Evolutionary conservation across 2,113 vertebrate species (phyloP), one percentile per base, ranked within the genome.

Genomic region (Vimba vimba): DNA sequence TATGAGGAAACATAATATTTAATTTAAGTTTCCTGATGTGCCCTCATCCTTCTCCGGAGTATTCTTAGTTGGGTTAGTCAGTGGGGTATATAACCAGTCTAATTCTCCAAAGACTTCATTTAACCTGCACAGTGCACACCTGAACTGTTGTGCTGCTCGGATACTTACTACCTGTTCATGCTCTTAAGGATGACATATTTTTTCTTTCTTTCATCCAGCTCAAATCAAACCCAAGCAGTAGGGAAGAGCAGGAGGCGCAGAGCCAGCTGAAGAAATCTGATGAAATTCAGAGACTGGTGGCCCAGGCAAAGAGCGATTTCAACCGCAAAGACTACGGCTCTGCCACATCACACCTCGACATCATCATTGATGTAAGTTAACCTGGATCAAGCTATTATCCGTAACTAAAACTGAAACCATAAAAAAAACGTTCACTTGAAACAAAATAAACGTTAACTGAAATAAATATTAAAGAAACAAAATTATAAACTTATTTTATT

Each of bases 161-260:
- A 21, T 79, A 39, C 25, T 21, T 23, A 23, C 8, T 81, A 39
- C n/a, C 39, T 64, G 6, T 66, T 77, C 9, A 77, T 60, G 10
- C 17, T 39, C n/a, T 55, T 19, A 77, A 33, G 27, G 25, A 52
- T 81, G 27, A 39, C 71, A 86, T 36, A 1, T 73, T 9, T 52
- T 25, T 27, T 55, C 17, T 83, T 66, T 21, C 90, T 86, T 27
- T 77, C 59, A 91, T 92, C 80, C 86, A 99, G 98, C 95, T 99
- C 82, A 97, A 97, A 90, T 97, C 97, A 82, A 97, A 92, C 92
- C 97, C 97, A 74, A 96, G 91, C 86, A 95, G 93, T 89, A 96
- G 96, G 85, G 98, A 99, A 87, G 94, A 97, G 87, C 95, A 90
- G 86, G 98, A 99, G 91, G 98, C 97, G 45, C 93, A 95, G n/a